phyloP scores from a whole-genome alignment of 1,140 invertebrate species.

The Polypedilum vanderplanki region DNA sequence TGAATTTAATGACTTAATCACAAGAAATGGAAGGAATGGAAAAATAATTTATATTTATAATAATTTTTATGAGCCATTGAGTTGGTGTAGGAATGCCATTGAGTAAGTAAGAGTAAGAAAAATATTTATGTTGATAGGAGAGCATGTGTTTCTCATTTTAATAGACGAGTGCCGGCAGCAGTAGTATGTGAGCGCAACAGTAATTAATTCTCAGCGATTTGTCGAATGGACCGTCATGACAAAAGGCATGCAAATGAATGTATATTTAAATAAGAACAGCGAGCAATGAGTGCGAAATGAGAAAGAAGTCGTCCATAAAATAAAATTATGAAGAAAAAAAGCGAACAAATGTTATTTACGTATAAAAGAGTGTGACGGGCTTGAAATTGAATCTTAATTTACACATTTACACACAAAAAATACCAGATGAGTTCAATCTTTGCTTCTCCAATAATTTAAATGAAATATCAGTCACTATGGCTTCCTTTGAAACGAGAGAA shows the following conservation, averaged over 20 bases:
- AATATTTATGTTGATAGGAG: conserved; percentile 1
- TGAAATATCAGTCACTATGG: no score
- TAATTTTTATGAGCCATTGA: conserved; percentile 16
- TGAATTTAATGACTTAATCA: conserved; percentile 4
- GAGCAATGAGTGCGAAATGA: no score
- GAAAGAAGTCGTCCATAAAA: no score
- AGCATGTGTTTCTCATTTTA: conserved; percentile 12
- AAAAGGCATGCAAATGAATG: not conserved
- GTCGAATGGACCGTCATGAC: not conserved
- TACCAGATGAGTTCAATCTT: no score
- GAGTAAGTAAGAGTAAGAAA: not conserved
- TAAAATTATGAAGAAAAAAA: no score
- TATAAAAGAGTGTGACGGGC: no score
- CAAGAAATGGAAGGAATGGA: not conserved
- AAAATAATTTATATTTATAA: conserved; percentile 10
- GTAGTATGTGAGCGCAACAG: not conserved
- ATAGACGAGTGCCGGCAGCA: not conserved
- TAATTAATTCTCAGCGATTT: conserved; percentile 9
- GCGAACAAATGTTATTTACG: no score
- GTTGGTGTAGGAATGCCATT: not conserved
- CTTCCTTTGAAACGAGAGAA: no score
- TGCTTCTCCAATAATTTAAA: no score
- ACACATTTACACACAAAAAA: no score
- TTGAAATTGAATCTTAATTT: no score
- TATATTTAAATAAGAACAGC: not conserved